Conservation (phyloP, 2,113 vertebrate genomes). For the Nannobrachium achirus region DNA sequence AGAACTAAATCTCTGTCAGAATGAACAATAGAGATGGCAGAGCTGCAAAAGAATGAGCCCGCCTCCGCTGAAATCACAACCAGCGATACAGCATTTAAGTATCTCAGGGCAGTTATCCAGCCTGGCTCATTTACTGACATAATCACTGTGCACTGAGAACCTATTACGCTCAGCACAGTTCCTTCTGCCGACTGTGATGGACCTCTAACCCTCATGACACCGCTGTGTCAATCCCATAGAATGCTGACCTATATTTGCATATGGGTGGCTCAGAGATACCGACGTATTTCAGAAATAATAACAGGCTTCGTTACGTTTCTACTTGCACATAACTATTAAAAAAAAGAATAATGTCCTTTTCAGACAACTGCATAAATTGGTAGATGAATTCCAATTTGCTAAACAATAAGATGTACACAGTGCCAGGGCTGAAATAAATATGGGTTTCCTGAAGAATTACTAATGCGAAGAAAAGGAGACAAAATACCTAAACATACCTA, state of each 20-base stretch:
- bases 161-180: not conserved
- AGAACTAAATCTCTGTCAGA: too few species aligned
- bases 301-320: too few species aligned
- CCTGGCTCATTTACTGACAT: not conserved
- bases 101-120: not conserved
- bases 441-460: not conserved
- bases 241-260: not conserved
- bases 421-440: not conserved
- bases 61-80: too few species aligned
- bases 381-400: too few species aligned
- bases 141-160: not conserved
- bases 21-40: too few species aligned
- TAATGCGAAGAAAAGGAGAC: not conserved
- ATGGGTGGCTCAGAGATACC: not conserved
- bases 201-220: not conserved
- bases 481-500: too few species aligned
- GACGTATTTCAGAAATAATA: too few species aligned
- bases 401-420: too few species aligned
- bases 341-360: not conserved
- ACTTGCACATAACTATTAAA: too few species aligned
- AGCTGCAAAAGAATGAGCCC: too few species aligned
- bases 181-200: not conserved
- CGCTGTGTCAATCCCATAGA: not conserved
- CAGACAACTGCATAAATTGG: not conserved
- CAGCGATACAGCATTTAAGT: too few species aligned